Conservation (phyloP, 2,888 invertebrate genomes). For the Oligia strigilis region DNA sequence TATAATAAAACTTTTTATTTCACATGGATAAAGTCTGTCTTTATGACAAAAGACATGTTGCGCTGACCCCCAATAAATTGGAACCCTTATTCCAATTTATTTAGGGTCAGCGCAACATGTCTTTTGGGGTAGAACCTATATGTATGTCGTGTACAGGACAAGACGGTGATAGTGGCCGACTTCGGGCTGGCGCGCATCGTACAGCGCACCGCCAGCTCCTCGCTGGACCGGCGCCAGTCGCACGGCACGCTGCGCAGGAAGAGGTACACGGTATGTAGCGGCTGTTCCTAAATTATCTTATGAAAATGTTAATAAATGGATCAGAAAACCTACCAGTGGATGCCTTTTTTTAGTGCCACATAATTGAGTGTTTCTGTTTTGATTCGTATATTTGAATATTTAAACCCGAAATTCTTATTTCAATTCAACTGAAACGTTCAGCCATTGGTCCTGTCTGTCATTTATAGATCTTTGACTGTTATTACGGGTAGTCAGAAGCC, state of each 20-base stretch:
- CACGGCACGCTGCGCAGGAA: constrained; percentile 92
- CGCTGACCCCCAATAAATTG: too few species aligned
- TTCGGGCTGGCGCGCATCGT: constrained; percentile 97
- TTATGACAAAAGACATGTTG: too few species aligned
- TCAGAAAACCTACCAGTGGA: not conserved
- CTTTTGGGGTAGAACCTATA: not conserved
- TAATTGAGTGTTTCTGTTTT: not conserved
- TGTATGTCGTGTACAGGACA: constrained; percentile 90
- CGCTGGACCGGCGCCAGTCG: constrained; percentile 71
- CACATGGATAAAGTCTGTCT: too few species aligned
- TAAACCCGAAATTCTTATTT: not conserved
- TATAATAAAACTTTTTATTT: too few species aligned
- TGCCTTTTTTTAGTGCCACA: too few species aligned
- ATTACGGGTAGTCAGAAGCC: not conserved
- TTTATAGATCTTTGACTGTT: not conserved
- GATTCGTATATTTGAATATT: not conserved
- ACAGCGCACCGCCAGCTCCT: constrained; percentile 87
- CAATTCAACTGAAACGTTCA: not conserved
- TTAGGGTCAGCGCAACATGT: too few species aligned
- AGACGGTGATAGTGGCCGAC: constrained; percentile 98
- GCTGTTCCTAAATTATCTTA: fast-evolving
- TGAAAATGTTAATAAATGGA: not conserved
- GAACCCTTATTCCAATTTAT: too few species aligned
- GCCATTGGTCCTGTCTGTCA: not conserved
- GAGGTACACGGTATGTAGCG: constrained; percentile 92